phyloP scores from a whole-genome alignment of 1,140 invertebrate genomes.

The Brachionus asplanchnoidis region DNA sequence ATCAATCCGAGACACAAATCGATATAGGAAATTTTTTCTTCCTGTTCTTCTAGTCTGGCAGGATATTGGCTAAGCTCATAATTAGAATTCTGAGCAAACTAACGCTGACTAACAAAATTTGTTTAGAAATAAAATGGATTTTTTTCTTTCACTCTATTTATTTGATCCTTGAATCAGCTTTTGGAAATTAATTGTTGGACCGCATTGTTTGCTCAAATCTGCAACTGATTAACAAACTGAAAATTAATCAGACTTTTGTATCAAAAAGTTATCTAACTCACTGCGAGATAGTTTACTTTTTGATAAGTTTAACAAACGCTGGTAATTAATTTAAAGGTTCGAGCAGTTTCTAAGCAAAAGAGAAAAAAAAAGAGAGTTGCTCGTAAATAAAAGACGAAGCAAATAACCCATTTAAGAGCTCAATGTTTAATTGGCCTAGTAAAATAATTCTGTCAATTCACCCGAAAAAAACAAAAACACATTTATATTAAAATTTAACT shows the following conservation, averaged over 20 bases:
- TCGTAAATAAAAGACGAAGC: not conserved
- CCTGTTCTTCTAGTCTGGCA: not conserved
- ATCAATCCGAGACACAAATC: not conserved
- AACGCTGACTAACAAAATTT: not conserved
- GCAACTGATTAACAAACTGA: not conserved
- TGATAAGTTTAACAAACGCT: not conserved
- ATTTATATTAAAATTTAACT: not conserved
- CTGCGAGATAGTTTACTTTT: not conserved
- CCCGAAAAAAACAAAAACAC: not conserved
- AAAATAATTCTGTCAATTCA: not conserved
- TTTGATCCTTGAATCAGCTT: not conserved
- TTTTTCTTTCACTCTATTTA: not conserved
- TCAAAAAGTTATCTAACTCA: slow-evolving; percentile 2
- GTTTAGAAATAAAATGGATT: too few species aligned
- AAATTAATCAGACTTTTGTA: not conserved
- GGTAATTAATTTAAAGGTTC: not conserved
- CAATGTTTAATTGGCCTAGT: not conserved
- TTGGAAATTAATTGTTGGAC: not conserved
- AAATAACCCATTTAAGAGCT: not conserved
- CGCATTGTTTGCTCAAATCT: not conserved
- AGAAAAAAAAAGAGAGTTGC: not conserved
- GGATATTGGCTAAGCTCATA: not conserved
- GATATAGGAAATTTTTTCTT: not conserved
- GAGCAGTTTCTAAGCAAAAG: not conserved
- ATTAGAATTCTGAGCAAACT: not conserved